Percentiles rank a stretch among this genome's conserved stretches.
phyloP scores from a whole-genome alignment of 2,888 invertebrate species.

The Melolontha melolontha region DNA sequence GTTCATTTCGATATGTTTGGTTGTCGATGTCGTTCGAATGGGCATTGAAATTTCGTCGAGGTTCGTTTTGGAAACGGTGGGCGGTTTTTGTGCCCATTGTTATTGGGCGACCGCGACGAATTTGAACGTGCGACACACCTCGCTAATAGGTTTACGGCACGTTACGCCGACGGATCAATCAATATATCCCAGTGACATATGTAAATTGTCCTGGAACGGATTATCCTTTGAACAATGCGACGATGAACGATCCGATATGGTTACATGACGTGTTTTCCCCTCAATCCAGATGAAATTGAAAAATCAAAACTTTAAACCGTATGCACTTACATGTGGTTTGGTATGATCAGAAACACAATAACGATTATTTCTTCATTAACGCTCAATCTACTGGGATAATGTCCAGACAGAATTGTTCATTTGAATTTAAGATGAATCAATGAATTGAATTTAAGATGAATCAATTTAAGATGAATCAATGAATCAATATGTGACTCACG shows the following conservation, averaged over 20 bases:
- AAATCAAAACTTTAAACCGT: conserved; percentile 20
- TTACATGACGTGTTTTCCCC: conserved; percentile 29
- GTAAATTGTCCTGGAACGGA: conserved; percentile 49
- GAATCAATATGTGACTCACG: neutral
- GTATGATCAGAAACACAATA: conserved; percentile 16
- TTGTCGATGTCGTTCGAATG: conserved; percentile 5
- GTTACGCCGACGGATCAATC: conserved; percentile 50
- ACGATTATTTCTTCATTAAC: conserved; percentile 30
- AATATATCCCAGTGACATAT: conserved; percentile 52
- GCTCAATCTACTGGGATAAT: neutral
- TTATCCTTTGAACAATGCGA: conserved; percentile 45
- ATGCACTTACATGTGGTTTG: conserved; percentile 4
- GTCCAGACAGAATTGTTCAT: neutral
- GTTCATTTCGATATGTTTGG: conserved; percentile 23
- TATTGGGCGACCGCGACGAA: conserved; percentile 46
- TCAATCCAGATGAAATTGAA: conserved; percentile 37
- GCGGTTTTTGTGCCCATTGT: conserved; percentile 40
- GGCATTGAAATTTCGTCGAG: conserved; percentile 37
- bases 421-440: neutral
- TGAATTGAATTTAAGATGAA: neutral
- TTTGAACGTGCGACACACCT: conserved; percentile 50
- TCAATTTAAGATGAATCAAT: neutral
- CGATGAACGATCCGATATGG: conserved; percentile 30
- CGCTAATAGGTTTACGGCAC: conserved; percentile 52
- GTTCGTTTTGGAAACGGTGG: conserved; percentile 39